Evolutionary conservation across 2,888 invertebrate genomes (phyloP).

Genomic region (Calameuta pallipes): DNA sequence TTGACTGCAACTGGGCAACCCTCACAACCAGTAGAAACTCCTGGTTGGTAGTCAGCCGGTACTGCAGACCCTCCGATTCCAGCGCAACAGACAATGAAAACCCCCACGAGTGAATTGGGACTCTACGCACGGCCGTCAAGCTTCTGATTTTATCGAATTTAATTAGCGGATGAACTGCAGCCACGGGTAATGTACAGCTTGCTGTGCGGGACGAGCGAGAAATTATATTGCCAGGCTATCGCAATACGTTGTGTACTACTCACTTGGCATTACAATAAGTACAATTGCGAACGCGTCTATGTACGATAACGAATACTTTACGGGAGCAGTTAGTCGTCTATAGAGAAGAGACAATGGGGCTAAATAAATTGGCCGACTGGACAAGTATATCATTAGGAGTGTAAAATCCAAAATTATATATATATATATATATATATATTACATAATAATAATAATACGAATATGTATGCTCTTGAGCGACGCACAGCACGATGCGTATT

Average conservation of each 20-base stretch:
- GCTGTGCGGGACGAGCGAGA: neutral
- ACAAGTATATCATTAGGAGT: neutral
- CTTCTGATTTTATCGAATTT: constrained; percentile 53
- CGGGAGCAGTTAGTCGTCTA: neutral
- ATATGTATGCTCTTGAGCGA: neutral
- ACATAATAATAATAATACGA: neutral
- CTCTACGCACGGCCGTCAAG: constrained; percentile 11
- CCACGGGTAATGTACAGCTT: constrained; percentile 13
- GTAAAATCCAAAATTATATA: neutral
- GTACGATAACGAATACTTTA: neutral
- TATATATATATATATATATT: neutral
- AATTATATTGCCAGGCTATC: neutral
- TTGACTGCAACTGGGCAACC: neutral
- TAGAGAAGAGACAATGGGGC: neutral
- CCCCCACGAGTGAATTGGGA: constrained; percentile 4
- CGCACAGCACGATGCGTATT: neutral
- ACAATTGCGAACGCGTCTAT: neutral
- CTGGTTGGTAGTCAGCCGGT: neutral
- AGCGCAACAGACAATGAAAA: neutral
- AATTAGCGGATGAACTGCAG: constrained; percentile 50
- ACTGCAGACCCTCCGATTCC: neutral
- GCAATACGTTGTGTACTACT: neutral
- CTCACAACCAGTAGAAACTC: neutral
- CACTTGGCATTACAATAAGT: neutral
- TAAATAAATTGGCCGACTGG: neutral